A percentile compares a stretch with the other conserved stretches of the same genome.
phyloP scores from a whole-genome alignment of 2,888 invertebrate genomes.

The Agriopis aurantiaria region DNA sequence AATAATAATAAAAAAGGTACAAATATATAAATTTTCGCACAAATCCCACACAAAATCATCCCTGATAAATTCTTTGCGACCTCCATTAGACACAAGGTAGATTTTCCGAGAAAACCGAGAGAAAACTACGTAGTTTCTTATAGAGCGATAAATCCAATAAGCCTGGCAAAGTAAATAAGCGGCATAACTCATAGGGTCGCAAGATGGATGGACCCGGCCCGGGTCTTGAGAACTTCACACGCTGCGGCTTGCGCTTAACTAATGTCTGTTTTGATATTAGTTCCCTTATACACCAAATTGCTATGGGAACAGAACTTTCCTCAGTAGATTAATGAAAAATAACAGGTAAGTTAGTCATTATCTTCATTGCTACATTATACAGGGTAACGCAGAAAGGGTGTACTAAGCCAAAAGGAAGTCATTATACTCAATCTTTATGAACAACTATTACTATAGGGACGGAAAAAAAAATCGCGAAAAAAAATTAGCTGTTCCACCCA shows the following conservation, averaged over 20 bases:
- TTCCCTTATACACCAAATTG: background rate
- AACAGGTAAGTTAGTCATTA: background rate
- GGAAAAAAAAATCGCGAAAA: no score
- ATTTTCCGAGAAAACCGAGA: slow-evolving; percentile 31
- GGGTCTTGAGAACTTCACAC: slow-evolving; percentile 27
- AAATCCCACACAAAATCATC: slow-evolving; percentile 10
- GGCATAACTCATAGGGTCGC: slow-evolving; percentile 32
- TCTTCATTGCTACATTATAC: background rate
- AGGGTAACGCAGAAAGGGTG: no score
- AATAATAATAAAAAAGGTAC: background rate
- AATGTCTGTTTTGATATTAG: slow-evolving; percentile 27
- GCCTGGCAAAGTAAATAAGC: slow-evolving; percentile 34
- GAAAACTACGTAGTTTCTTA: slow-evolving; percentile 33
- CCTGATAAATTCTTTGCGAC: slow-evolving; percentile 24
- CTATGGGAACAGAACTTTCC: no score
- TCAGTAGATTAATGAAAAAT: background rate
- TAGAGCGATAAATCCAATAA: slow-evolving; percentile 42
- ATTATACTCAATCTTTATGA: no score
- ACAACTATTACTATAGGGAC: no score
- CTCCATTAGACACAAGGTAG: slow-evolving; percentile 38
- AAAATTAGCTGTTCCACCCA: no score
- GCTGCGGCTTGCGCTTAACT: slow-evolving; percentile 16
- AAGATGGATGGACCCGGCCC: slow-evolving; percentile 33
- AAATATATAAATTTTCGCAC: background rate
- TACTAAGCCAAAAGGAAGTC: no score